Percentiles rank a stretch among this genome's conserved stretches.
Conservation (phyloP, 1,140 invertebrate genomes). For the Spodoptera litura region DNA sequence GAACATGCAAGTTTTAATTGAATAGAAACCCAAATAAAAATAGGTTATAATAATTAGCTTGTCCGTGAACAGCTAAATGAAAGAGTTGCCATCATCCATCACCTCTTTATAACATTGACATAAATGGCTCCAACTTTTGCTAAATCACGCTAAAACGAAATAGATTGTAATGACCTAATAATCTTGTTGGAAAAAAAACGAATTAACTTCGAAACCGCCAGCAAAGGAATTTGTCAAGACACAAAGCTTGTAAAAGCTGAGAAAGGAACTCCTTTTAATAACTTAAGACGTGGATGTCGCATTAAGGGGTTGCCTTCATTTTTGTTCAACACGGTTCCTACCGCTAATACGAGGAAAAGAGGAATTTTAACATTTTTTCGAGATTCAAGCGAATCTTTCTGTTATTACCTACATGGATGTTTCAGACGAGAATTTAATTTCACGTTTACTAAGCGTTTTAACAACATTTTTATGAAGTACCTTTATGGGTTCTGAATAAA, state of each 20-base stretch:
- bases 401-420: constrained; percentile 13
- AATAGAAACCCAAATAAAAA: constrained; percentile 4
- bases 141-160: constrained; percentile 46
- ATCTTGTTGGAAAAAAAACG: constrained; percentile 45
- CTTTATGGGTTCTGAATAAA: not conserved
- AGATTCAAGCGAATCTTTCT: constrained; percentile 7
- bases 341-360: constrained; percentile 11
- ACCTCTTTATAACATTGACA: constrained; percentile 42
- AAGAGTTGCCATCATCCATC: constrained; percentile 47
- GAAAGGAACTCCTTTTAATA: constrained; percentile 41
- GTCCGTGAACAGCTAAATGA: constrained; percentile 15
- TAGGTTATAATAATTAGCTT: constrained; percentile 35
- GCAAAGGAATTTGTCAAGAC: constrained; percentile 36
- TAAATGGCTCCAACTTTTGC: constrained; percentile 45
- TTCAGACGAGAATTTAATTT: constrained; percentile 11
- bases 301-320: constrained; percentile 34
- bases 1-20: not conserved
- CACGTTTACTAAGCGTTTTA: not conserved
- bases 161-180: constrained; percentile 44
- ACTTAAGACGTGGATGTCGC: constrained; percentile 39
- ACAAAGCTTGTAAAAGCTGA: constrained; percentile 8
- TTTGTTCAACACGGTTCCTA: constrained; percentile 9
- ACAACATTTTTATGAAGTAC: not conserved
- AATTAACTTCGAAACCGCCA: constrained; percentile 28
- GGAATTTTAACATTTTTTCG: constrained; percentile 26